Percentiles rank a stretch among this genome's conserved stretches.
phyloP scores from a whole-genome alignment of 2,113 vertebrate species.

The Labeo rohita region DNA sequence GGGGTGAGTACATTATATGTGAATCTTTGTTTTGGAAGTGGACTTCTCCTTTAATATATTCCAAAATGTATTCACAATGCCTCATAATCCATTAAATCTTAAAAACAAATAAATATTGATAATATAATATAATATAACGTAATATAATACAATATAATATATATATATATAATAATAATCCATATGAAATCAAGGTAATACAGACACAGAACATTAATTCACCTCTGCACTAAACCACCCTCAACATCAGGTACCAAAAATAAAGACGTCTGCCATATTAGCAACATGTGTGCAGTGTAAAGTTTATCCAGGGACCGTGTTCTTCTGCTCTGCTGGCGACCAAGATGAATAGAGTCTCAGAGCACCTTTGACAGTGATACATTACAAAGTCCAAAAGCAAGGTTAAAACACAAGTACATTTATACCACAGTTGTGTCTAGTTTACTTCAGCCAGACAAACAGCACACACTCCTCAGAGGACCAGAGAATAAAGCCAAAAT shows the following conservation, averaged over 20 bases:
- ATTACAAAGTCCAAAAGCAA: constrained; percentile 28
- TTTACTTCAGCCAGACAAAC: constrained; percentile 1
- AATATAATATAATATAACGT: too few species aligned
- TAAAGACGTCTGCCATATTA: constrained; percentile 2
- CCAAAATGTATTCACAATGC: background rate
- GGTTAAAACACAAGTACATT: constrained; percentile 16
- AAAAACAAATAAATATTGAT: too few species aligned
- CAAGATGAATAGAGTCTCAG: constrained; percentile 48
- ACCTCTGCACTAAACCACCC: too few species aligned
- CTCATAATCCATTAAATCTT: background rate
- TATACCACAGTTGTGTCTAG: constrained; percentile 1
- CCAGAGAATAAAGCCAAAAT: background rate
- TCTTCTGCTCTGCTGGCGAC: constrained; percentile 2
- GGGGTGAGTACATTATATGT: too few species aligned
- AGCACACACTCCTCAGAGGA: background rate
- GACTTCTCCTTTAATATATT: background rate
- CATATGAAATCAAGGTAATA: too few species aligned
- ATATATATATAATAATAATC: too few species aligned
- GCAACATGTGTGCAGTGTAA: background rate
- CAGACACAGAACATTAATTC: too few species aligned
- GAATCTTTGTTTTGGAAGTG: too few species aligned
- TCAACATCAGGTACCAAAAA: background rate
- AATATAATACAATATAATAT: background rate
- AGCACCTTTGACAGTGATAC: constrained; percentile 45
- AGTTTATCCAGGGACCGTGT: background rate